These are phyloP conservation scores for Torymus auratus DNA, from an alignment of 2,888 invertebrate species.

Conservation along the genomic window DNA sequence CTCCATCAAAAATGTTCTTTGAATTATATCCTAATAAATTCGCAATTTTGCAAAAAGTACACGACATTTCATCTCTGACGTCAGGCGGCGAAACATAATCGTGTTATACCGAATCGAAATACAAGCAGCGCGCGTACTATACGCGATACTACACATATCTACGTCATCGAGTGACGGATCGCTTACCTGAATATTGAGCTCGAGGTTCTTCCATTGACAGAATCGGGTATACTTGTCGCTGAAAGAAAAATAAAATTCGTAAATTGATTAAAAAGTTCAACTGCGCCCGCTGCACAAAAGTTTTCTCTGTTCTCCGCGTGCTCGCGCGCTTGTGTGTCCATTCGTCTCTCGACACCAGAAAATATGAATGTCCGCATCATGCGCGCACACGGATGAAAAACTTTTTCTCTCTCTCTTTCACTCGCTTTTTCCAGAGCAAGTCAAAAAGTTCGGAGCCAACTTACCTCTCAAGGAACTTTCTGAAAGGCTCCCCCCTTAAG, in stretches of 20 bases:
- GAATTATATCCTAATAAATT: too few relatives aligned
- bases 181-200: constrained; percentile 96
- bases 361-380: too few relatives aligned
- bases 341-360: too few relatives aligned
- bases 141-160: too few relatives aligned
- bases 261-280: constrained; percentile 45
- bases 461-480: constrained; percentile 98
- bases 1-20: too few relatives aligned
- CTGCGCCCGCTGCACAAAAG: neutral
- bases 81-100: too few relatives aligned
- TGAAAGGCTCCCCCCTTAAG: constrained; percentile 97
- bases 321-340: too few relatives aligned
- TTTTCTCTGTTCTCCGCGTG: neutral
- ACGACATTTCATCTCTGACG: too few relatives aligned
- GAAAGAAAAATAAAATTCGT: constrained; percentile 77
- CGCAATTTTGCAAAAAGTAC: too few relatives aligned
- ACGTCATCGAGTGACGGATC: neutral
- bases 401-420: neutral
- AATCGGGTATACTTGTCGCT: constrained; percentile 99
- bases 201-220: constrained; percentile 99
- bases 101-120: too few relatives aligned
- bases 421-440: too few relatives aligned
- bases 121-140: too few relatives aligned
- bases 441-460: constrained; percentile 59
- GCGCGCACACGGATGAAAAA: neutral